Evolutionary conservation across 2,113 vertebrate species (phyloP), one percentile per base, ranked within the genome.

Genomic region (Tretioscincus oriximinensis): DNA sequence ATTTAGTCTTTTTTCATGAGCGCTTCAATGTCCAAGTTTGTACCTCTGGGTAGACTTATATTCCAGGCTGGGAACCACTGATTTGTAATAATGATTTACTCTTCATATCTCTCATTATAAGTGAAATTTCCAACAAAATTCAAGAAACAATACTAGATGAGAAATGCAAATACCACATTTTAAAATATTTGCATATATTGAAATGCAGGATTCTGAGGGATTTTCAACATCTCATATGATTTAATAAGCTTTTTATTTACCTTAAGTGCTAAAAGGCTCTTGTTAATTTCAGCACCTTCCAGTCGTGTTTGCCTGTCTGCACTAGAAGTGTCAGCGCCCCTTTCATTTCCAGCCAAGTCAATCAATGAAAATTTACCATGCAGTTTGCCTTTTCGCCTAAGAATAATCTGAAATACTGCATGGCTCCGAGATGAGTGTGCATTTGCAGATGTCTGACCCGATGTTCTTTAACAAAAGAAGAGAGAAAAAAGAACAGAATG

Each of bases 311-410:
- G 98, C 14, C 98, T 96, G 88, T 99, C 98, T 1, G 98, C 98
- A 83, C 98, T 99, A 4, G 97, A 99, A 1, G 98, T 99, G 90
- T 99, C 98, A 5, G 98, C 98, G 66, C 98, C 98, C 82, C 98
- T 94, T 94, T 99, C 98, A 81, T 99, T 99, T 78, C 98, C 98
- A 78, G 98, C 98, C 94, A 99, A 93, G 90, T 99, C 98, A 26
- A 99, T 99, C 69, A 99, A 96, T 77, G 98, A 99, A 92, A 99
- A 99, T 94, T 99, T 99, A 73, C 98, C 98, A 90, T 99, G 97
- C 93, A 99, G 95, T 90, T 99, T 99, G 77, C 98, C 97, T 88
- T 97, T 96, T 76, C 96, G 94, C 77, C 97, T 95, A 77, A 99
- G 94, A 79, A 99, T 99, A 90, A 99, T 98, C 94, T 99, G 98